Base-by-base conservation (phyloP, 2,888 invertebrate species). In the Yponomeuta cagnagella region DNA sequence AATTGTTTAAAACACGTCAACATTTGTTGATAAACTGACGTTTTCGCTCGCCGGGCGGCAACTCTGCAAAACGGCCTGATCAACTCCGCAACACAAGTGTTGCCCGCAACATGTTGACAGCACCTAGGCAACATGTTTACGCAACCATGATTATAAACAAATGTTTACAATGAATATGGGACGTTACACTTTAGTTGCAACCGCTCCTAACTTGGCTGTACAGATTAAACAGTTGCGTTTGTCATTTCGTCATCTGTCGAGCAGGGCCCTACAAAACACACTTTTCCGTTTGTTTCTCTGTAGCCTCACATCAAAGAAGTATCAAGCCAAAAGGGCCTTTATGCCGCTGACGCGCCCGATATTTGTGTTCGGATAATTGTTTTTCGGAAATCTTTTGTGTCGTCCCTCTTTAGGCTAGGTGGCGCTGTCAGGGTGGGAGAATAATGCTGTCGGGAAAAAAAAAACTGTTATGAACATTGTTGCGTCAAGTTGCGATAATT, bases 261-360 rank as follows among this genome's bases (percentile, higher is more conserved):
- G 4, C 52, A 52, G 52, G 23, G 52, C 10, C 52, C 31, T 65
- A 33, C 65, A 31, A 31, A 65, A 65, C 9, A 30, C 33, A 65
- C 33, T 65, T 64, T 65, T 37, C 12, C 30, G n/a, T 23, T 65
- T 68, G 71, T 48, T 63, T 31, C 48, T n/a, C 31, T 23, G 33
- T 63, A 4, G 15, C 58, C 9, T n/a, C 52, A 68, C 68, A 23
- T 63, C 69, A 63, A 48, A 69, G 68, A 68, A 68, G 43, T 48
- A 23, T 68, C 68, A 68, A n/a, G 48, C 15, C 9, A 12, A 65
- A 65, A 30, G 65, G 30, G n/a, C 68, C 68, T 68, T 68, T 68
- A 68, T 68, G 68, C 48, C n/a, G 68, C 23, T 68, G 68, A 68
- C 68, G 48, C 23, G 10, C 33, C 48, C 68, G 48, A 43, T 65